These are phyloP conservation scores for Pygoscelis adeliae DNA, from an alignment of 2,113 vertebrate genomes.

Conservation along the genomic window DNA sequence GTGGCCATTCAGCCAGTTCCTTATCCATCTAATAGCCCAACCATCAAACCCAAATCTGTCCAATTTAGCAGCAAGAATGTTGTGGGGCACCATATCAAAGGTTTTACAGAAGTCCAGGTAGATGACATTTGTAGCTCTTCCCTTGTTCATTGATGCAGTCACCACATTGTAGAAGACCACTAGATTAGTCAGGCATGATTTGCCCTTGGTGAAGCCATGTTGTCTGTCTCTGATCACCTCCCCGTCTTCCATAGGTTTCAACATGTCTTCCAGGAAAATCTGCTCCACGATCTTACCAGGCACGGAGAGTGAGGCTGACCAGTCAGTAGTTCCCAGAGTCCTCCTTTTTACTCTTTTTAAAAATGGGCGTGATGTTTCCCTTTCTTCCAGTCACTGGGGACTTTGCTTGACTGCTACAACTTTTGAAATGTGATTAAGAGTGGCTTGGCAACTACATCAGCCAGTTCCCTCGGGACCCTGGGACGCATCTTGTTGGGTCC, in stretches of 20 bases:
- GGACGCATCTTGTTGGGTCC: not conserved
- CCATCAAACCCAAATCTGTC: not conserved
- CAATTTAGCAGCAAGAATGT: not conserved
- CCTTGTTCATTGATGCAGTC: not conserved
- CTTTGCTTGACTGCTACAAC: not conserved
- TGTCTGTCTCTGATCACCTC: not conserved
- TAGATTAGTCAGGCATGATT: not conserved
- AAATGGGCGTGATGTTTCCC: not conserved
- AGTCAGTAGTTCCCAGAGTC: not conserved
- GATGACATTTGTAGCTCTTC: not conserved
- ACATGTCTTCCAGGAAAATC: not conserved
- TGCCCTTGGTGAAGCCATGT: not conserved
- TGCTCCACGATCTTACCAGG: fast-evolving
- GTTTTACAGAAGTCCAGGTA: not conserved
- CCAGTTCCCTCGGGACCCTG: not conserved
- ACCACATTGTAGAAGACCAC: not conserved
- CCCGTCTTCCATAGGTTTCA: not conserved
- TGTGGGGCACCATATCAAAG: not conserved
- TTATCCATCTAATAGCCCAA: not conserved
- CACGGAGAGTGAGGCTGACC: not conserved
- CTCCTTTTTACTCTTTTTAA: not conserved
- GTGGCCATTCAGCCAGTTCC: not conserved
- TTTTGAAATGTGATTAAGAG: not conserved
- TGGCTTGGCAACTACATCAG: not conserved
- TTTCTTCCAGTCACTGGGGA: not conserved